Evolutionary conservation across 2,113 vertebrate species (phyloP).

Genomic region (Acanthisitta chloris): DNA sequence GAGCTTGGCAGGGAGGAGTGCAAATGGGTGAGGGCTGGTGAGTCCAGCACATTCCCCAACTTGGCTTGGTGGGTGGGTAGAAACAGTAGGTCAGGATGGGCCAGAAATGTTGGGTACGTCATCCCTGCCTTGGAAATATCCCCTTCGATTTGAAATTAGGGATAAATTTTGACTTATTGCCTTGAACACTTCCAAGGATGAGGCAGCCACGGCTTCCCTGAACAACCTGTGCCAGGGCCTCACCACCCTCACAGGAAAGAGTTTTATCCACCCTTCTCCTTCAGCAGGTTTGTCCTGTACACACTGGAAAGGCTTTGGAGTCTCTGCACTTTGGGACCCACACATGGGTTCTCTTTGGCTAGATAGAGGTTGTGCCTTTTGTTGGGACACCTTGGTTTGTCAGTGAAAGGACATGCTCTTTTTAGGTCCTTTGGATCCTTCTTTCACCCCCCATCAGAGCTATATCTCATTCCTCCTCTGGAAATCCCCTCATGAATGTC

Average conservation of each 20-base stretch:
- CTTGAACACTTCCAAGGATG: not conserved
- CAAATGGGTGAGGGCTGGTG: not conserved
- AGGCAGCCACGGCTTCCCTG: not conserved
- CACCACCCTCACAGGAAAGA: not conserved
- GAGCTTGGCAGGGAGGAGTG: not conserved
- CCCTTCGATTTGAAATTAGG: not conserved
- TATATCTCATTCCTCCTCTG: not conserved
- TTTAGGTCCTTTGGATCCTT: not conserved
- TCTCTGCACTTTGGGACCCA: not conserved
- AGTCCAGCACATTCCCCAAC: not conserved
- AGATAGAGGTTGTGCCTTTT: not conserved
- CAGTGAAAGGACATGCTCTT: not conserved
- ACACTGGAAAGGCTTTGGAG: accelerated
- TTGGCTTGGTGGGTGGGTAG: not conserved
- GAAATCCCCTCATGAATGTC: not conserved
- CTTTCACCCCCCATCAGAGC: not conserved
- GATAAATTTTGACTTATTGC: not conserved
- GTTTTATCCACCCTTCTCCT: not conserved
- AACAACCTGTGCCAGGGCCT: not conserved
- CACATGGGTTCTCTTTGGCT: too few species aligned
- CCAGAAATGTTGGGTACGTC: not conserved
- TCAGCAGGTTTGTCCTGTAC: not conserved
- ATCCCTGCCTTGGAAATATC: not conserved
- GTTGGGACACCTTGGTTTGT: not conserved
- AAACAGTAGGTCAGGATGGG: not conserved